These are phyloP conservation scores for Polydrusus tereticollis DNA, from an alignment of 2,888 invertebrate species.

Conservation along the genomic window DNA sequence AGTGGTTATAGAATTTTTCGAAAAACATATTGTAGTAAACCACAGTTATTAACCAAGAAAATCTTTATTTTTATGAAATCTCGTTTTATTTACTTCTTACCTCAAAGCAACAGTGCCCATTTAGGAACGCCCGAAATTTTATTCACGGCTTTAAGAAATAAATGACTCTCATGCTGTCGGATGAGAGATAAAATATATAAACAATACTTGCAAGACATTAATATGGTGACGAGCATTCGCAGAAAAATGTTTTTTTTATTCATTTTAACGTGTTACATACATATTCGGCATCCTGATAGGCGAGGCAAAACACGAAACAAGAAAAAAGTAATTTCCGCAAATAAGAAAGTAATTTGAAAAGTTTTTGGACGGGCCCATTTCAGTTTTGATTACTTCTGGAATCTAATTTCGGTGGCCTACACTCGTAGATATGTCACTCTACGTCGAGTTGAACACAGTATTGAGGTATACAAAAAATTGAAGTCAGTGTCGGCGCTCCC, in stretches of 20 bases:
- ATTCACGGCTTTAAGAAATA: too few species aligned
- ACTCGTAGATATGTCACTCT: slow-evolving; percentile 1
- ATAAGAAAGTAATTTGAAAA: slow-evolving; percentile 23
- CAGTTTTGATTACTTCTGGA: slow-evolving; percentile 16
- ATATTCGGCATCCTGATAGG: slow-evolving; percentile 4
- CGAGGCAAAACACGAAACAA: slow-evolving; percentile 11
- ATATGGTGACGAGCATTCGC: not conserved
- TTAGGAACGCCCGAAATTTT: too few species aligned
- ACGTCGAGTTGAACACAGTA: not conserved
- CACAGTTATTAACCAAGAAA: too few species aligned
- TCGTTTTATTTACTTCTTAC: too few species aligned
- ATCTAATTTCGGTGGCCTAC: slow-evolving; percentile 5
- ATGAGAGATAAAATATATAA: too few species aligned
- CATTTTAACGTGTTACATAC: slow-evolving; percentile 7
- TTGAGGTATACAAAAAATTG: not conserved
- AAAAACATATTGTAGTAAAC: too few species aligned
- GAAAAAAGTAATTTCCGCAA: slow-evolving; percentile 16
- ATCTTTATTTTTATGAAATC: too few species aligned
- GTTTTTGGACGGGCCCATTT: slow-evolving; percentile 13
- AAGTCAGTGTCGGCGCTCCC: not conserved
- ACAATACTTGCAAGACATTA: too few species aligned
- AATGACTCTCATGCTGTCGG: too few species aligned
- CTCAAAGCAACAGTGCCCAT: too few species aligned
- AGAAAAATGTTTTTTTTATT: not conserved
- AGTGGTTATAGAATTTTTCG: too few species aligned